Evolutionary conservation across 2,113 vertebrate species (phyloP).

Genomic region (Fregata magnificens): DNA sequence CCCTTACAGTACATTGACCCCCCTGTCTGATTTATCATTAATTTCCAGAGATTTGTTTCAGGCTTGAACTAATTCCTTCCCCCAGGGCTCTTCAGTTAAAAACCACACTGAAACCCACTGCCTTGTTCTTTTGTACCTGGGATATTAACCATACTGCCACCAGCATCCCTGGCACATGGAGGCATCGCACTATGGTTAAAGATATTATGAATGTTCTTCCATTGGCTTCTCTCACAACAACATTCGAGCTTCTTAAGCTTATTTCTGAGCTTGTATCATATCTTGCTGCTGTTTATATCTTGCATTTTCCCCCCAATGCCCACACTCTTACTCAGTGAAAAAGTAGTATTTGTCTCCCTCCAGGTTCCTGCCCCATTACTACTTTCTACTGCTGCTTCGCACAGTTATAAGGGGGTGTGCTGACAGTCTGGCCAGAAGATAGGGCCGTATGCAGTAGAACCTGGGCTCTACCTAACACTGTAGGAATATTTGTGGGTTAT

Average conservation of each 20-base stretch:
- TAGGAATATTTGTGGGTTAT: not conserved
- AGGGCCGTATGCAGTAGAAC: not conserved
- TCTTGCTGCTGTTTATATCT: not conserved
- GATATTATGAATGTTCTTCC: not conserved
- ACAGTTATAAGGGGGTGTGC: not conserved
- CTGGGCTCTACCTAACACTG: not conserved
- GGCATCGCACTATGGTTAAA: not conserved
- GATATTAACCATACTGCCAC: slow-evolving; percentile 24
- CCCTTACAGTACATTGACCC: slow-evolving; percentile 58
- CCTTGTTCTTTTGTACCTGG: slow-evolving; percentile 20
- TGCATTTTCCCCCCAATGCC: not conserved
- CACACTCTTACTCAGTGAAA: not conserved
- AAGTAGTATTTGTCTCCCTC: not conserved
- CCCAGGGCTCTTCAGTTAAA: slow-evolving; percentile 43
- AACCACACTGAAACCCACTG: slow-evolving; percentile 25
- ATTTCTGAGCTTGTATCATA: not conserved
- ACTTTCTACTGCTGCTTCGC: not conserved
- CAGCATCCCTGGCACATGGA: not conserved
- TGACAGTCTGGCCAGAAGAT: not conserved
- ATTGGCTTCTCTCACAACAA: not conserved
- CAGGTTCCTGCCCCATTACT: not conserved
- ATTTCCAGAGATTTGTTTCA: slow-evolving; percentile 66
- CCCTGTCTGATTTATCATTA: slow-evolving; percentile 69
- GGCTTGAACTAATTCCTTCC: slow-evolving; percentile 52
- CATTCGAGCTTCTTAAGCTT: not conserved